Evolutionary conservation across 2,888 invertebrate genomes (phyloP), one percentile per base, ranked within the genome.

Genomic region (Chloromyia formosa): DNA sequence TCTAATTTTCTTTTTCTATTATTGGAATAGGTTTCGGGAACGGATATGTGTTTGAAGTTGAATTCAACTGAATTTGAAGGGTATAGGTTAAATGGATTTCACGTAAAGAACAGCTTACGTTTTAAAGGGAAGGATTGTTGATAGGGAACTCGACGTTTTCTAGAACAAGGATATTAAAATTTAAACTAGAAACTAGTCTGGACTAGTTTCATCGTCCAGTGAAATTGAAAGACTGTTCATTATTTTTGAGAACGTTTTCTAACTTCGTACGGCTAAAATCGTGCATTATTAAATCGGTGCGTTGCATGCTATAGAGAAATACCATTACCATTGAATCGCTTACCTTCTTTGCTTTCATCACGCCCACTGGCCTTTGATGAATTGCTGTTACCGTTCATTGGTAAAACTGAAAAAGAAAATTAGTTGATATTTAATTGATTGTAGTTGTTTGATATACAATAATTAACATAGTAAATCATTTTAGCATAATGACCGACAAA

Each of bases 321-420:
- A 49, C 23, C 27, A 35, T 35, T 35, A n/a, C n/a, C n/a, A 68
- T 53, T 22, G 20, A 22, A 84, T 83, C 9, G 79, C 80, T 53
- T 80, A 82, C 45, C 83, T 81, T 60, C 78, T 72, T 72, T 76
- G 18, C 12, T 64, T 80, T 78, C 81, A n/a, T 76, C 77, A 18
- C 81, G 80, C 80, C 81, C 75, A 78, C 64, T 62, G 53, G 75
- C 82, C 73, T 80, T 80, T 45, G 80, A 78, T 66, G 80, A 69
- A 75, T 83, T 69, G 58, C 54, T 66, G 22, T 40, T 82, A 78
- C 83, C 83, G 79, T 84, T 84, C 85, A 84, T 84, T 78, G 84
- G 82, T 80, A 85, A 80, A 75, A 85, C 85, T 85, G 80, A 20
- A 83, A 82, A 58, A 54, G 75, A 49, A 77, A 71, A 49, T 49